These are phyloP conservation scores for Apteryx owenii DNA, from an alignment of 2,113 vertebrate genomes.

Conservation along the genomic window DNA sequence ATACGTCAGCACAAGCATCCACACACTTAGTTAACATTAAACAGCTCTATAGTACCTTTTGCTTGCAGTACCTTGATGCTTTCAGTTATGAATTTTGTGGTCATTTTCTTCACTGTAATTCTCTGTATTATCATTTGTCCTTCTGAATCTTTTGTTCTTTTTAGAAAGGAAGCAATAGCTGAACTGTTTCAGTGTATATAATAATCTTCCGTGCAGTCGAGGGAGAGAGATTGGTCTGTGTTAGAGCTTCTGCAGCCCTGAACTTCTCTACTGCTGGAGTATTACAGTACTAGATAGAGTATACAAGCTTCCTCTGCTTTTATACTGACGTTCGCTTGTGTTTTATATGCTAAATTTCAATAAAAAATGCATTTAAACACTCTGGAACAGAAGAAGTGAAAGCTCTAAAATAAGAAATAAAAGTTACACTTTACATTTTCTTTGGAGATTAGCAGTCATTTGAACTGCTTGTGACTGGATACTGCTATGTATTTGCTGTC, in stretches of 20 bases:
- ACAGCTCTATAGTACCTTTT: background rate
- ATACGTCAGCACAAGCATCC: background rate
- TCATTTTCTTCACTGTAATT: background rate
- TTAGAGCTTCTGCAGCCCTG: background rate
- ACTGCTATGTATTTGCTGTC: slow-evolving; percentile 10
- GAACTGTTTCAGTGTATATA: background rate
- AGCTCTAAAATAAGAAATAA: background rate
- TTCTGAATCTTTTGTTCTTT: background rate
- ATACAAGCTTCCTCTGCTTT: background rate
- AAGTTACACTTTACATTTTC: background rate
- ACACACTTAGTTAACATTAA: background rate
- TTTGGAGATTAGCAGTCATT: background rate
- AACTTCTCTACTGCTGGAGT: background rate
- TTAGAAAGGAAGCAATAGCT: background rate
- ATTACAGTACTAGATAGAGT: background rate
- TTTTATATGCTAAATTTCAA: background rate
- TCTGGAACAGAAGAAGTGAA: background rate
- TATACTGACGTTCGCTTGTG: background rate
- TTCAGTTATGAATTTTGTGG: background rate
- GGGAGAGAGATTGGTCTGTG: background rate
- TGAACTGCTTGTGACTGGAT: background rate
- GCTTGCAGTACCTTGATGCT: background rate
- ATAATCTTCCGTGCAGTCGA: background rate
- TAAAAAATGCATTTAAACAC: background rate
- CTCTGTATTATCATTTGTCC: background rate